These are phyloP conservation scores for silkworm (Bombyx mori) DNA, from an alignment of 1,140 invertebrate genomes.

Conservation along the genomic window ASM3026992v2 NC_085131.1:11003501-11004000, in stretches of 20 bases:
- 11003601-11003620: too few relatives aligned
- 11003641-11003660: too few relatives aligned
- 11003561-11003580: too few relatives aligned
- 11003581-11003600: too few relatives aligned
- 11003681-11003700: not conserved
- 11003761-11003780: conserved; percentile 56
- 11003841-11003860: conserved; percentile 24
- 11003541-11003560: too few relatives aligned
- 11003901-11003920: conserved; percentile 33
- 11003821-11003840: conserved; percentile 8
- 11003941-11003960: conserved; percentile 37
- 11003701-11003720: not conserved
- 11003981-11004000: conserved; percentile 51
- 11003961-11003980: conserved; percentile 21
- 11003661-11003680: too few relatives aligned
- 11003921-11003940: conserved; percentile 26
- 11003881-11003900: conserved; percentile 36
- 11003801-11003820: conserved; percentile 3
- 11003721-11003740: not conserved
- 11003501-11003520: too few relatives aligned
- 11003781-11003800: conserved; percentile 48
- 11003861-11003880: conserved; percentile 34
- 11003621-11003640: too few relatives aligned
- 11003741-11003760: conserved; percentile 26
- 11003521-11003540: too few relatives aligned